phyloP scores from a whole-genome alignment of 2,888 invertebrate species.

The Sinhomidia bicolor region DNA sequence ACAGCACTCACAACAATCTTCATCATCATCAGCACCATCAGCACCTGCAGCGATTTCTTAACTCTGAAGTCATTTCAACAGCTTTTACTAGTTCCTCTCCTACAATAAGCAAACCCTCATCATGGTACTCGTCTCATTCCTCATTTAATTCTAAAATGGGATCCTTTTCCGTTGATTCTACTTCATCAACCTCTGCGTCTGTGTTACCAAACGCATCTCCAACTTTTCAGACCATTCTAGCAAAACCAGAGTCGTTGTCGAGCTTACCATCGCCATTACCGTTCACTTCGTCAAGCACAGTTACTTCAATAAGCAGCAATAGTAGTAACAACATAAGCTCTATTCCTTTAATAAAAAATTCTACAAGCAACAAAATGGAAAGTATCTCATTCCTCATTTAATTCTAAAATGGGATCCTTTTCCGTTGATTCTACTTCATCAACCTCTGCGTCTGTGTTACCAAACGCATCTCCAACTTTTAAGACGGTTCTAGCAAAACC shows the following conservation, averaged over 20 bases:
- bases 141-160: constrained; percentile 29
- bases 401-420: constrained; percentile 28
- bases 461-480: background rate
- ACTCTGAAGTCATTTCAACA: background rate
- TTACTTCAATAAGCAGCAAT: background rate
- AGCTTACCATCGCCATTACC: constrained; percentile 4
- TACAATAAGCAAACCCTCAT: background rate
- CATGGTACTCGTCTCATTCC: constrained; percentile 31
- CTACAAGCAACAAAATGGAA: background rate
- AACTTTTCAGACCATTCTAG: background rate
- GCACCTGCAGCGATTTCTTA: background rate
- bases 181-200: background rate
- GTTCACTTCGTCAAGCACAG: background rate
- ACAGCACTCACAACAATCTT: background rate
- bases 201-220: background rate
- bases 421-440: constrained; percentile 16
- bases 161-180: constrained; percentile 1
- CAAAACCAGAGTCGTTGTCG: constrained; percentile 53
- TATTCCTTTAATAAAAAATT: too few relatives aligned
- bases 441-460: background rate
- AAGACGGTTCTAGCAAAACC: constrained; percentile 15
- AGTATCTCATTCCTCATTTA: background rate
- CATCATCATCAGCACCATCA: constrained; percentile 7
- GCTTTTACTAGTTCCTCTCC: background rate
- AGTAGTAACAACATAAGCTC: background rate